Evolutionary conservation across 1,140 invertebrate genomes (phyloP), one percentile per base, ranked within the genome.

Genomic region (Leptinotarsa texana): DNA sequence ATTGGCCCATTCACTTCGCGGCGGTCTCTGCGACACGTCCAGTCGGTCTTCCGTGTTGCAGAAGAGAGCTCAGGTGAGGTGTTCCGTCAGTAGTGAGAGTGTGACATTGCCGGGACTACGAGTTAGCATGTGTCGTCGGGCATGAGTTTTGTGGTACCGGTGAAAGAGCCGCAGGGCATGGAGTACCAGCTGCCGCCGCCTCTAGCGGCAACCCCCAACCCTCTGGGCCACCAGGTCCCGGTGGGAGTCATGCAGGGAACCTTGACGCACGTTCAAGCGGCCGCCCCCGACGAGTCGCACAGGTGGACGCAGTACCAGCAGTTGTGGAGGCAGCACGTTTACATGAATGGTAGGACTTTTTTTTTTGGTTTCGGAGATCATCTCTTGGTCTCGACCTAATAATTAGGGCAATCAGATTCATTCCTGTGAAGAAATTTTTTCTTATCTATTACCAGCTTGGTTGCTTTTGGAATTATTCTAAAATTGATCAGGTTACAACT

Each of bases 301-400:
- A 77, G 83, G 68, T 88, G 88, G 86, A 87, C 86, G 80, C 87
- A 89, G 83, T 89, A 89, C 82, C 88, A 87, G 76, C 85, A 90
- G 83, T 86, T 89, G 77, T 89, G 88, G 88, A 88, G 88, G 77
- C 88, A 89, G 80, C 88, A 89, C 82, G 88, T 89, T 79, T 89
- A 89, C 81, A 88, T 89, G 83, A 89, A 89, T 83, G 88, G 88
- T 89, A 88, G 86, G 86, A 86, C 21, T 21, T 70, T 57, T 15
- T 3, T 51, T 57, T 57, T 57, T 57, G 51, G 51, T 57, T 57
- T 11, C 33, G 33, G 33, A 11, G 5, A 33, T 42, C 3, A 42
- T 11, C 33, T 8, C 33, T 42, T 42, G 8, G 8, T 42, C 11
- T 42, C 33, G 33, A 33, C 33, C 1, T 33, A 33, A 11, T 33